Base-by-base conservation (phyloP, 2,113 vertebrate genomes). In the Equus quagga region DNA sequence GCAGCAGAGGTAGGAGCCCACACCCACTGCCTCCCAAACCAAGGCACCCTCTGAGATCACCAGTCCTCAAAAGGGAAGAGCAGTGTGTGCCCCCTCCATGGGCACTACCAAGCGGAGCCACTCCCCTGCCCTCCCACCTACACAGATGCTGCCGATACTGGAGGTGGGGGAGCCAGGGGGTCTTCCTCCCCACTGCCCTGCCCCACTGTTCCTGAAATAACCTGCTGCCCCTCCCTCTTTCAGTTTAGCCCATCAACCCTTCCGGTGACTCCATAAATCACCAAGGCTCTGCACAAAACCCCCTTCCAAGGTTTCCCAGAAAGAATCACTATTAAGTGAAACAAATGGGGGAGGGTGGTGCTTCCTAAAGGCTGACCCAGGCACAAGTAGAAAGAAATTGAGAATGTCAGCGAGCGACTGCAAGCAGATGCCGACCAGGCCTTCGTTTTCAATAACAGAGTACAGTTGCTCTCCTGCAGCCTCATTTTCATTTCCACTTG, bases 271-370 rank as follows among this genome's bases (percentile, higher is more conserved):
- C 82, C n/a, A 56, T 78, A 78, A 85, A 64, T 79, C 60, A 62
- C 56, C 51, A 13, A 93, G 60, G 7, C 62, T 41, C 54, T 54
- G 13, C 24, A 65, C 65, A 91, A 86, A 79, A 23, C 24, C 33
- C 75, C 65, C 33, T 17, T 72, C 79, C n/a, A 73, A 46, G 83
- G 21, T 51, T 67, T 46, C 69, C 82, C 89, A 83, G 46, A 72
- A 51, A 91, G 44, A 95, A 60, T 60, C 41, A 46, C 36, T 31
- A 11, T 14, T 51, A 86, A 87, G 36, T 69, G 49, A 96, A 94
- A 85, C 60, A 73, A 80, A 23, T 5, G 26, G 14, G 49, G 33
- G 2, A 18, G 28, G 5, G 14, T 75, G 67, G 12, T 10, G n/a
- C 17, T 70, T 67, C 49, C 31, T 49, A 51, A 33, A 76, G 41